Base-by-base conservation (phyloP, 2,797 vertebrate genomes). In the Cetoscarus ocellatus region DNA sequence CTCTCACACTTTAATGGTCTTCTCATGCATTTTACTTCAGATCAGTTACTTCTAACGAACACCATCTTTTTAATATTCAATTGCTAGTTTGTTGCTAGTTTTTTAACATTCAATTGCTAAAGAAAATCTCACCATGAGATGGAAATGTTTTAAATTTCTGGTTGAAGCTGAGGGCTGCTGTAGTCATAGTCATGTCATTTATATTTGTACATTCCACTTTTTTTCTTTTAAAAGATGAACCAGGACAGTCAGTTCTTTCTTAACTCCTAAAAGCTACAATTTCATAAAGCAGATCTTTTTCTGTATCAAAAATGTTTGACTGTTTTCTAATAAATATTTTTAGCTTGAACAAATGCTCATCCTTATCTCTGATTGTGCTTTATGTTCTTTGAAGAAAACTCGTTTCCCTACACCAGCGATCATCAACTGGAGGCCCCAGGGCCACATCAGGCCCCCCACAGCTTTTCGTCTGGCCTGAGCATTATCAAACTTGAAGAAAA, bases 321-420 rank as follows among this genome's bases (percentile, higher is more conserved):
- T 43, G 10, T 43, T 76, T 48, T 79, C 80, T 42, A 93, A 93
- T 92, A 92, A 93, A 94, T 87, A 73, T 82, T 82, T 27, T 87
- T 81, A 87, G 35, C 75, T 79, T 66, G 57, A 78, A 73, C 47
- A 19, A 59, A 0, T 7, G 59, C 27, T 86, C 18, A 38, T 60
- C 10, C 9, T 39, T 10, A 39, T 39, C 38, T 7, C 6, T 39
- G 38, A 10, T 7, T 7, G 9, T 39, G 7, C 9, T 39, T 39
- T 39, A 39, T 7, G 9, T 3, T 27, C 7, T 39, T 1, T 39
- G 9, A 39, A 39, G 38, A 7, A 39, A 39, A 39, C 38, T 7
- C 7, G 8, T 39, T 39, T 39, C 38, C 9, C 38, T 39, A 1
- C 7, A 10, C 5, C 36, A 38, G 8, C 36, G n/a, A n/a, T 27